A percentile compares a stretch with the other conserved stretches of the same genome.
These are phyloP conservation scores for Pristionchus pacificus DNA, from an alignment of 1,140 invertebrate genomes.

Conservation along the genomic window DNA sequence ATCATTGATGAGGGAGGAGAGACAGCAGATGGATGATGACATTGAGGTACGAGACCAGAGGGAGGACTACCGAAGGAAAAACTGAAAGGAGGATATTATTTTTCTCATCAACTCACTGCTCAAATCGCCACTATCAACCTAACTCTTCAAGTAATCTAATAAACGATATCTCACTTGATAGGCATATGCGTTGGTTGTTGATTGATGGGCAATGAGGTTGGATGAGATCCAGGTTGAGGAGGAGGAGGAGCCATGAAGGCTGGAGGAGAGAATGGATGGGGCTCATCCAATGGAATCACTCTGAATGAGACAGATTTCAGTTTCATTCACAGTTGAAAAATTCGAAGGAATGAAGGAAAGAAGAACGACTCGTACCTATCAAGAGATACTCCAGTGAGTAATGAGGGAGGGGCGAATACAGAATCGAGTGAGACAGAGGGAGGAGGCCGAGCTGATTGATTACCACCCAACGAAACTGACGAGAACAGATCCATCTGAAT, in stretches of 20 bases:
- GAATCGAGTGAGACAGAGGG: constrained; percentile 2
- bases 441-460: background rate
- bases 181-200: too few species aligned
- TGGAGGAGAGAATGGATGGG: constrained; percentile 22
- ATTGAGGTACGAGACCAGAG: too few species aligned
- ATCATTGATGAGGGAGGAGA: background rate
- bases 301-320: background rate
- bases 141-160: too few species aligned
- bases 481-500: too few species aligned
- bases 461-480: background rate
- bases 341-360: background rate
- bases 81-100: background rate
- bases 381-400: background rate
- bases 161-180: too few species aligned
- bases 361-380: background rate
- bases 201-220: too few species aligned
- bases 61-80: background rate
- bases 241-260: constrained; percentile 19
- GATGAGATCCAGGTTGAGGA: constrained; percentile 1
- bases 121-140: too few species aligned
- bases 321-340: background rate
- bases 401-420: constrained; percentile 4
- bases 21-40: background rate
- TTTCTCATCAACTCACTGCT: background rate
- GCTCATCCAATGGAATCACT: background rate